Percentiles rank a stretch among this genome's conserved stretches.
phyloP scores from a whole-genome alignment of 2,888 invertebrate species.

The Nudaria mundana region DNA sequence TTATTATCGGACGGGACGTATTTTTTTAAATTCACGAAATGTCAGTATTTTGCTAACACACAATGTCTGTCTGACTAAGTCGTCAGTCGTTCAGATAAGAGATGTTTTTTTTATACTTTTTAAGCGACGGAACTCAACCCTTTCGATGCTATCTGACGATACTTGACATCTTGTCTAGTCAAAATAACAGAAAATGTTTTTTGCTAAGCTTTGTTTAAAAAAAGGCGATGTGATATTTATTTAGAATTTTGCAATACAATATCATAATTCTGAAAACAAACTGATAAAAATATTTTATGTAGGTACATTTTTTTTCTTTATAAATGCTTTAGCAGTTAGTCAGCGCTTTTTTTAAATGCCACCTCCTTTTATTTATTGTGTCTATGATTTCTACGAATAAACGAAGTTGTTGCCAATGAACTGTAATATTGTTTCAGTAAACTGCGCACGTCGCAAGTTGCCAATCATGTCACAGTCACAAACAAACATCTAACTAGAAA shows the following conservation, averaged over 20 bases:
- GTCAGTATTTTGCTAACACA: conserved; percentile 22
- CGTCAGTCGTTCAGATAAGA: conserved; percentile 52
- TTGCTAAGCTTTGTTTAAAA: conserved; percentile 40
- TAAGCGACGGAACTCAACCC: conserved; percentile 68
- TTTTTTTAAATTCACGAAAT: too few species aligned
- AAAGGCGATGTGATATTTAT: conserved; percentile 24
- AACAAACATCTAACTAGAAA: conserved; percentile 19
- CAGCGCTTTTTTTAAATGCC: neutral
- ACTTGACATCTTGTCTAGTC: conserved; percentile 58
- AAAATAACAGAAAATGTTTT: conserved; percentile 48
- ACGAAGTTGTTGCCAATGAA: neutral
- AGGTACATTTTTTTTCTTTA: neutral
- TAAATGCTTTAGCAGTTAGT: neutral
- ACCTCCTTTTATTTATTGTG: neutral
- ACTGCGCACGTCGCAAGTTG: conserved; percentile 8
- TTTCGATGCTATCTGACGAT: conserved; percentile 74
- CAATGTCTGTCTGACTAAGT: conserved; percentile 27
- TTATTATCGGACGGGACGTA: too few species aligned
- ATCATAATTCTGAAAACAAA: conserved; percentile 8
- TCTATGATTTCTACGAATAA: neutral
- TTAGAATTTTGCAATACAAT: conserved; percentile 8
- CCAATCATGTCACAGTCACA: conserved; percentile 11
- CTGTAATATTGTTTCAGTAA: conserved; percentile 5
- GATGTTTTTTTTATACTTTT: conserved; percentile 46
- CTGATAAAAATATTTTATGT: neutral